These are phyloP conservation scores for Miichthys miiuy DNA, from an alignment of 2,797 vertebrate genomes.

Conservation along the genomic window DNA sequence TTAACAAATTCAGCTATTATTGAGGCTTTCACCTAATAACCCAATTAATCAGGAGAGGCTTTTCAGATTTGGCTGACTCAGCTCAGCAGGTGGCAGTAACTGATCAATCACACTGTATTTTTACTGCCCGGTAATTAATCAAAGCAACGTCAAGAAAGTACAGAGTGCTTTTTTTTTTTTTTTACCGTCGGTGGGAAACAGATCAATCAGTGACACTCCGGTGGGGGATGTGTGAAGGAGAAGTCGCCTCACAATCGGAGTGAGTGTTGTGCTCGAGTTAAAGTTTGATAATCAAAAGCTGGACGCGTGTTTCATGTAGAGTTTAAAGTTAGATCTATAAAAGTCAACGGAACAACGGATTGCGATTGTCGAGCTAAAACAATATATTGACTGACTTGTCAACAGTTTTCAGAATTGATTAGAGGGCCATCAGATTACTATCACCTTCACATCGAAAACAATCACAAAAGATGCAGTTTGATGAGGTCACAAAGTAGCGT, in stretches of 20 bases:
- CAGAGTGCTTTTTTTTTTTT: constrained; percentile 12
- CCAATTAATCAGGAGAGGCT: neutral
- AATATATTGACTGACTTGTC: too few species aligned
- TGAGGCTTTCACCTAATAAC: neutral
- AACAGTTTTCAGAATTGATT: too few species aligned
- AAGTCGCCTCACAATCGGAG: neutral
- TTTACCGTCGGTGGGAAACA: constrained; percentile 1
- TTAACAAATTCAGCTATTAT: neutral
- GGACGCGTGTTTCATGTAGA: neutral
- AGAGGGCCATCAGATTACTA: neutral
- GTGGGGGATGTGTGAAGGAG: neutral
- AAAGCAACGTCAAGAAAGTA: constrained; percentile 5
- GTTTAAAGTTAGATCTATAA: neutral
- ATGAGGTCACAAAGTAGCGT: too few species aligned
- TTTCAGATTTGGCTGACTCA: constrained; percentile 16
- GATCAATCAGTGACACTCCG: constrained; percentile 42
- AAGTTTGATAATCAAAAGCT: neutral
- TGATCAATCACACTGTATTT: constrained; percentile 40
- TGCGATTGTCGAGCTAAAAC: neutral
- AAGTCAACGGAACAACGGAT: neutral
- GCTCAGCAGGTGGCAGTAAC: constrained; percentile 25
- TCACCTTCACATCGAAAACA: too few species aligned
- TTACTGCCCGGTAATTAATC: constrained; percentile 41
- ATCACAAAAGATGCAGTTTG: too few species aligned
- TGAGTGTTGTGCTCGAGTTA: neutral